These are phyloP conservation scores for Daphoenositta chrysoptera DNA, from an alignment of 2,113 vertebrate species.

Conservation along the genomic window DNA sequence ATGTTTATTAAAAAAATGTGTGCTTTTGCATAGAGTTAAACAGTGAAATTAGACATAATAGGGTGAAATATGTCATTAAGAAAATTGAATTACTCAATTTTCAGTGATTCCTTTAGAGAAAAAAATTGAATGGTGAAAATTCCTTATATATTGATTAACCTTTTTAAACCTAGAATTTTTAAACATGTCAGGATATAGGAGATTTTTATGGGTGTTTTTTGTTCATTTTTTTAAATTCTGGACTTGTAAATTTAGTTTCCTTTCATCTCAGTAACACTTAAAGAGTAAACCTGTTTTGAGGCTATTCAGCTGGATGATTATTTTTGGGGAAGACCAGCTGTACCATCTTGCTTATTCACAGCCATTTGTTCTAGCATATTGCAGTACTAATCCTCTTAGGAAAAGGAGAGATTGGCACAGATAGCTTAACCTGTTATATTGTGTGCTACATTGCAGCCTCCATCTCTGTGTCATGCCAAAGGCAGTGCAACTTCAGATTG, in stretches of 20 bases:
- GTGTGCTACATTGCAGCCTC: not conserved
- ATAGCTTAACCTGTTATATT: not conserved
- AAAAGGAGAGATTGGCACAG: not conserved
- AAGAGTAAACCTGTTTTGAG: not conserved
- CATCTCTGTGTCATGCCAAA: not conserved
- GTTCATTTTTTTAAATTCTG: not conserved
- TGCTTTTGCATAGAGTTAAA: not conserved
- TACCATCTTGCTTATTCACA: not conserved
- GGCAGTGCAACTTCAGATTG: not conserved
- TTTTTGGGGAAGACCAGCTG: slow-evolving; percentile 4
- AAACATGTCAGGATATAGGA: not conserved
- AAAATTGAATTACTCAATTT: not conserved
- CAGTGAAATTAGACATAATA: not conserved
- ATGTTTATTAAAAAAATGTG: not conserved
- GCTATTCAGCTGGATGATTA: not conserved
- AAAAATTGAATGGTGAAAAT: not conserved
- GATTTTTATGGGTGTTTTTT: not conserved
- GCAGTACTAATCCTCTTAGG: slow-evolving; percentile 1
- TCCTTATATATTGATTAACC: not conserved
- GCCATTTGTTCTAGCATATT: slow-evolving; percentile 21
- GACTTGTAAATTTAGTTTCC: not conserved
- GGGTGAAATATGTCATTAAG: not conserved
- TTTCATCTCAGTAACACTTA: not conserved
- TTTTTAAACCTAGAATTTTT: not conserved
- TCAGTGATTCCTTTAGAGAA: not conserved